phyloP scores from a whole-genome alignment of 2,113 vertebrate species.

The Apeltes quadracus region DNA sequence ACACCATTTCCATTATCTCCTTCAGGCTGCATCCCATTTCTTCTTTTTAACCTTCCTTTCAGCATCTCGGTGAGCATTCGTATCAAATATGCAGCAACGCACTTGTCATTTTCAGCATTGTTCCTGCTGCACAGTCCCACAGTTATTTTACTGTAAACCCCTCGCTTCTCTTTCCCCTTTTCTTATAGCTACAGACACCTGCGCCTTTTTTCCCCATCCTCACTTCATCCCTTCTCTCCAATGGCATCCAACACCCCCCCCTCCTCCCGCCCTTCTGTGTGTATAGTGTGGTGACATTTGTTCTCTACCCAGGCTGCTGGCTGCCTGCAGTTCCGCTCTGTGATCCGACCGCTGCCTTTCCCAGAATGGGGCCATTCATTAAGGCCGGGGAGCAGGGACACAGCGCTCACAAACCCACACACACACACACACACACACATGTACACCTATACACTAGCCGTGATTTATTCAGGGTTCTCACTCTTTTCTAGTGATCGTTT shows the following conservation, averaged over 20 bases:
- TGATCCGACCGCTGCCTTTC: constrained; percentile 74
- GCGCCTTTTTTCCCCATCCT: constrained; percentile 4
- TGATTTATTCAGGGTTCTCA: not conserved
- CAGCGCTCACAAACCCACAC: constrained; percentile 31
- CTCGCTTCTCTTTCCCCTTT: not conserved
- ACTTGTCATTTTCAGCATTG: not conserved
- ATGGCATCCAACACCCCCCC: not conserved
- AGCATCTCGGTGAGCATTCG: not conserved
- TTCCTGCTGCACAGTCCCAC: not conserved
- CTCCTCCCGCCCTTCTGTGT: constrained; percentile 15
- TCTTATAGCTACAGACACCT: not conserved
- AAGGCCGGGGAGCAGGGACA: constrained; percentile 49
- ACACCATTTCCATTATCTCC: not conserved
- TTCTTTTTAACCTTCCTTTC: not conserved
- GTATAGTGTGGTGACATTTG: constrained; percentile 73
- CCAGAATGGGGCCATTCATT: constrained; percentile 71
- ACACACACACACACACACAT: constrained; percentile 19
- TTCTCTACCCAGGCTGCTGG: constrained; percentile 70
- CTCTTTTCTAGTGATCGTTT: not conserved
- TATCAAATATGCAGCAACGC: not conserved
- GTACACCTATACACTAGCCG: constrained; percentile 9
- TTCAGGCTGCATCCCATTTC: not conserved
- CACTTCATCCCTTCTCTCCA: constrained; percentile 20
- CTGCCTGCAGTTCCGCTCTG: constrained; percentile 72
- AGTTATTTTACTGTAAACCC: not conserved